Evolutionary conservation across 2,797 vertebrate genomes (phyloP), one percentile per base, ranked within the genome.

Genomic region (Spinus olivaceus): DNA sequence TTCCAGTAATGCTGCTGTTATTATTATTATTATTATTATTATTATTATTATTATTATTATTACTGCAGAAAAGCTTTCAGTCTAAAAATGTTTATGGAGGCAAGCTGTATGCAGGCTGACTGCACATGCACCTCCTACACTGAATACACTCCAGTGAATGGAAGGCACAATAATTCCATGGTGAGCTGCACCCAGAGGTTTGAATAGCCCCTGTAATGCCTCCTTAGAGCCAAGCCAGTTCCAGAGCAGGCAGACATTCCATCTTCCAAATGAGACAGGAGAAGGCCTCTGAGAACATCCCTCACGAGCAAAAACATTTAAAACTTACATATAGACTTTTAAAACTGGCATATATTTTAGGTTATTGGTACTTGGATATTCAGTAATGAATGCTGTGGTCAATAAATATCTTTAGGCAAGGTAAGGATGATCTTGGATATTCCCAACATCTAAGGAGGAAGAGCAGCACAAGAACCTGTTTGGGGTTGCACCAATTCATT

Each of bases 211-310:
- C 87, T 78, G 81, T 95, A 94, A 97, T 59, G 60, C 70, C 86
- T 96, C 89, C 81, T 92, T 46, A 94, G 57, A 97, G 95, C 90
- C 66, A 70, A 92, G 82, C 8, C 57, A 96, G 88, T 80, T 94
- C 71, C 91, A 86, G 85, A 89, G 90, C 80, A 92, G 91, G 94
- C 7, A 65, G 67, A 85, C 50, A 20, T 92, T 98, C 95, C 81
- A 88, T 97, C 94, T 97, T 96, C 93, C 92, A 96, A 89, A 97
- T 86, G 97, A 95, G 97, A 97, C 92, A 87, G 61, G 72, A 92
- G 96, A 95, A 96, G 95, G 92, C 96, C 92, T 85, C 81, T 60
- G 79, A 96, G 94, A 94, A 95, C 91, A 97, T 96, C 94, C 87
- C 59, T 97, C 96, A 95, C 30, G 67, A 95, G 77, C 88, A 96